A percentile compares a stretch with the other conserved stretches of the same genome.
Evolutionary conservation across 64 coral and sea anemone genomes (phyloP).

Genomic region (Dendronephthya gigantea): DNA sequence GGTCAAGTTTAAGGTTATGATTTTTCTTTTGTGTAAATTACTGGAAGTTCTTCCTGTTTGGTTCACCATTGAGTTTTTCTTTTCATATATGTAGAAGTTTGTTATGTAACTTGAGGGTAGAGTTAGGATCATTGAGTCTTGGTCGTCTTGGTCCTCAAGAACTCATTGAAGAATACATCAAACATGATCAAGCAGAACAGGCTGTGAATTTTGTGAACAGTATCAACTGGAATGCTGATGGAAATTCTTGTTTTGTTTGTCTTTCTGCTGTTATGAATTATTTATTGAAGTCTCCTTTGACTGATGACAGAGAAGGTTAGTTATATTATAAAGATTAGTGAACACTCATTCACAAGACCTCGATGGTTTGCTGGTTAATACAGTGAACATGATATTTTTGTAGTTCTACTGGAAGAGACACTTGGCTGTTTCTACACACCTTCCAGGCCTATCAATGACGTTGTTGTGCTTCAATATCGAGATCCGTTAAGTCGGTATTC

Average conservation of each 20-base stretch:
- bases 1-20: neutral
- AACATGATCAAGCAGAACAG: constrained; percentile 78
- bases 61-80: neutral
- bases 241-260: constrained; percentile 75
- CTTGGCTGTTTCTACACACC: constrained; percentile 94
- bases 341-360: too few relatives aligned
- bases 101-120: constrained; percentile 68
- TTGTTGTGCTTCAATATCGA: constrained; percentile 71
- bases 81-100: constrained; percentile 44
- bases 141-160: constrained; percentile 67
- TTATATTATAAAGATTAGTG: too few relatives aligned
- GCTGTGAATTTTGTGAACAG: constrained; percentile 97
- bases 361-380: neutral
- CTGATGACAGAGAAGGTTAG: constrained; percentile 71
- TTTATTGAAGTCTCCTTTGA: constrained; percentile 67
- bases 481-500: constrained; percentile 80
- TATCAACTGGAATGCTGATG: constrained; percentile 96
- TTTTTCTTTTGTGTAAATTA: too few relatives aligned
- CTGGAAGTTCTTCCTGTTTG: too few relatives aligned
- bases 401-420: constrained; percentile 84
- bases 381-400: neutral
- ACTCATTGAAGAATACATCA: constrained; percentile 77
- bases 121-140: constrained; percentile 63
- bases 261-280: constrained; percentile 75
- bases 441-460: constrained; percentile 71